Evolutionary conservation across 1,140 invertebrate genomes (phyloP).

Genomic region (Lepidotrigona ventralis): DNA sequence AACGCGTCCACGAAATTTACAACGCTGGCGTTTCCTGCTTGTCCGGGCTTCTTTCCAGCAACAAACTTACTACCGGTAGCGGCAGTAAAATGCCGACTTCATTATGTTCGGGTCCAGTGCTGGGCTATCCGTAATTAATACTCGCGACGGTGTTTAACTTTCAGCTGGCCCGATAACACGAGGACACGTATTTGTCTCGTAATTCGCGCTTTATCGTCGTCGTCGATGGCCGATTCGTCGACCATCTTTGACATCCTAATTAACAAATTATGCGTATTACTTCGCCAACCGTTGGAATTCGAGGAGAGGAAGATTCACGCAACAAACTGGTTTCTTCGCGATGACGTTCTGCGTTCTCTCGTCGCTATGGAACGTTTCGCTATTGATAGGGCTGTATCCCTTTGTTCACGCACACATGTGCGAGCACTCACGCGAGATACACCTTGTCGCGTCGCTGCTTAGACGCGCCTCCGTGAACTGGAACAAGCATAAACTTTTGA

Average conservation of each 20-base stretch:
- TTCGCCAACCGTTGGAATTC: not conserved
- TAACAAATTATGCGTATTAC: constrained; percentile 6
- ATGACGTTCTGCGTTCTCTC: not conserved
- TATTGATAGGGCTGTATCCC: not conserved
- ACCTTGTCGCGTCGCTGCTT: not conserved
- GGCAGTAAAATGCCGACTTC: constrained; percentile 45
- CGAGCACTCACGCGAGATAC: not conserved
- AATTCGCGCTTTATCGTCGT: constrained; percentile 4
- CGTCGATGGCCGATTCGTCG: not conserved
- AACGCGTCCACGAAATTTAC: constrained; percentile 16
- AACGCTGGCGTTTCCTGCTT: constrained; percentile 26
- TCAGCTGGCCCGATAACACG: not conserved
- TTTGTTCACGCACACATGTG: not conserved
- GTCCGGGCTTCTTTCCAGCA: constrained; percentile 52
- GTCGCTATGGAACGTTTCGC: not conserved
- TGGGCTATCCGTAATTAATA: constrained; percentile 12
- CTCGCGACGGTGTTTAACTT: constrained; percentile 19
- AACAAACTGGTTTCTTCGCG: constrained; percentile 26
- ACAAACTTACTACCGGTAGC: constrained; percentile 54
- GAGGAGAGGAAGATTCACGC: not conserved
- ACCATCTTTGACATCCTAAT: constrained; percentile 6
- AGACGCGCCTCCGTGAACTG: not conserved
- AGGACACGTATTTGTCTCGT: constrained; percentile 18
- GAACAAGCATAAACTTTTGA: constrained; percentile 37
- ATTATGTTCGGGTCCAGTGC: constrained; percentile 21